Percentiles rank a stretch among this genome's conserved stretches.
These are phyloP conservation scores for Pasiphila rectangulata DNA, from an alignment of 2,888 invertebrate genomes.

Conservation along the genomic window DNA sequence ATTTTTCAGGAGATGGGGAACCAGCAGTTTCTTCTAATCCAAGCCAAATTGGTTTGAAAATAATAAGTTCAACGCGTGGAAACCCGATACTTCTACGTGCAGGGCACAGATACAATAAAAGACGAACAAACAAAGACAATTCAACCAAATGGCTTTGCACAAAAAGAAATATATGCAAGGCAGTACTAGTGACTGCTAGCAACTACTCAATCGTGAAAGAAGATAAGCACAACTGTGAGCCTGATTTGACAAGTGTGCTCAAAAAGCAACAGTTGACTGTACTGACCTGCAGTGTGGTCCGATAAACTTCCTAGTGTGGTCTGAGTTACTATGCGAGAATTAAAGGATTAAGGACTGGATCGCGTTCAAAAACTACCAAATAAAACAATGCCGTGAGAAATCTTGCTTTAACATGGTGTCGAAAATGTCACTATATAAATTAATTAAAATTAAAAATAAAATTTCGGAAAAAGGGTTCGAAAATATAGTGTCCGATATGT, in stretches of 20 bases:
- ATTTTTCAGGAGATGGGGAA: conserved; percentile 2
- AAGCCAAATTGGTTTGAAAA: background rate
- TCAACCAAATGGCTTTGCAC: conserved; percentile 19
- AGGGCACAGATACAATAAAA: conserved; percentile 23
- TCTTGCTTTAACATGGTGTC: too few relatives aligned
- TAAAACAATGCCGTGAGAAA: too few relatives aligned
- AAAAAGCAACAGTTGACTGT: background rate
- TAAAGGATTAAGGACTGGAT: too few relatives aligned
- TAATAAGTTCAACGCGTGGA: conserved; percentile 8
- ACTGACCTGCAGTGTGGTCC: too few relatives aligned
- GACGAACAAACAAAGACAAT: conserved; percentile 18
- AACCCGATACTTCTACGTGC: conserved; percentile 21
- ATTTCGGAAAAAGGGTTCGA: too few relatives aligned
- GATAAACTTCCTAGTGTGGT: too few relatives aligned
- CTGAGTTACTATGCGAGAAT: too few relatives aligned
- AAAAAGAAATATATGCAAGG: conserved; percentile 22
- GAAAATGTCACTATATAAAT: too few relatives aligned
- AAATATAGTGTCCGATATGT: too few relatives aligned
- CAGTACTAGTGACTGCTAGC: conserved; percentile 14
- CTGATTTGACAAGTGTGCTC: conserved; percentile 10
- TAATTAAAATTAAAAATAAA: too few relatives aligned
- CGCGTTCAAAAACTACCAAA: too few relatives aligned
- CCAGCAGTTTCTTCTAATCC: background rate
- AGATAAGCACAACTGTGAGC: conserved; percentile 21
- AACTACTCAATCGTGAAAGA: conserved; percentile 16